Evolutionary conservation across 2,113 vertebrate species (phyloP), one percentile per base, ranked within the genome.

Genomic region (Myocastor coypus): DNA sequence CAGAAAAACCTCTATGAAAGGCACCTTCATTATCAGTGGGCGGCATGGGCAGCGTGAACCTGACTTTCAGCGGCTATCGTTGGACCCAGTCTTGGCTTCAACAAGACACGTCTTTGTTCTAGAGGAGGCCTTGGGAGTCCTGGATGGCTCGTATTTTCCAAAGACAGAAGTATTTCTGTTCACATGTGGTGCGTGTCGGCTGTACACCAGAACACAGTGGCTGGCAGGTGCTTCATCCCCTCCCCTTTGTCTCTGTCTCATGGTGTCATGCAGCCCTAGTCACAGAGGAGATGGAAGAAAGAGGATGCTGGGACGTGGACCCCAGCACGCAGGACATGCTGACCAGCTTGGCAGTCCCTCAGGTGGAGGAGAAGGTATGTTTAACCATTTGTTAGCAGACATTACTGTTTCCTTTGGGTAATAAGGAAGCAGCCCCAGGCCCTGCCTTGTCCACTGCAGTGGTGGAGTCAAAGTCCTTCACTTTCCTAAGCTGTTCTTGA

Each of bases 341-440:
- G 91, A 97, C 98, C 64, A 89, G 97, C 97, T 80, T 91, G 80
- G 69, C 96, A 19, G 85, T 57, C 95, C 69, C 95, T 90, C 88
- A 7, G 94, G 82, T 95, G 34, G 97, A 98, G 87, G 95, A 98
- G 92, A 98, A 98, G 98, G 98, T 99, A 99, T 71, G 92, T 93
- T 97, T 95, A 95, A 98, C 0, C 5, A 4, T 92, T 91, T 96
- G 91, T 91, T 92, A 87, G 97, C 94, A 68, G 63, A 81, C 17
- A 63, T 37, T 81, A 5, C 30, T 10, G 0, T 9, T 89, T 78
- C 55, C 86, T 59, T 73, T 95, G 80, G 89, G 19, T 91, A 42
- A 46, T 87, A 37, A 59, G 83, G 1, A 83, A 64, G 37, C 40
- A 7, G 11, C 57, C 42, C 63, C 78, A 17, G 81, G 61, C 57